These are phyloP conservation scores for Coilia nasus DNA, from an alignment of 2,797 vertebrate species.

Conservation along the genomic window DNA sequence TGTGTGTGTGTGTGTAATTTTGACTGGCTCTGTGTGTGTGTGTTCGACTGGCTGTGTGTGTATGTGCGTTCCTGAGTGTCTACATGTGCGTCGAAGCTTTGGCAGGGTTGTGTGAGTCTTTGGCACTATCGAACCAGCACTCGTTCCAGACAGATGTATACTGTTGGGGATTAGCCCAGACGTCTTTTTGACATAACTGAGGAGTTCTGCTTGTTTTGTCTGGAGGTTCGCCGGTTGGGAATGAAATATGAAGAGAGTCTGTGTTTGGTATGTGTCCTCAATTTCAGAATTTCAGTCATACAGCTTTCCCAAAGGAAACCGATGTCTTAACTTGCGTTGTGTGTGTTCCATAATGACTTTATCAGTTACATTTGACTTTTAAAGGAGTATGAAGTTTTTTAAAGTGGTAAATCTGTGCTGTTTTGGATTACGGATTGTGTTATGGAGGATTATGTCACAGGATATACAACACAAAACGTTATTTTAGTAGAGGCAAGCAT, in stretches of 20 bases:
- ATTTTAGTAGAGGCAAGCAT: no score
- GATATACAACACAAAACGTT: no score
- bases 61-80: not conserved
- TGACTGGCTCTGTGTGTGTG: no score
- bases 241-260: conserved; percentile 2
- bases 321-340: not conserved
- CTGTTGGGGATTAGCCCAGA: not conserved
- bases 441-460: no score
- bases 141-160: not conserved
- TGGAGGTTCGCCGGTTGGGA: not conserved
- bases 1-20: not conserved
- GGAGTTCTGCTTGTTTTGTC: not conserved
- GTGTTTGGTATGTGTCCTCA: not conserved
- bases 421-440: no score
- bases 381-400: not conserved
- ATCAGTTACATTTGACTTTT: not conserved
- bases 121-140: not conserved
- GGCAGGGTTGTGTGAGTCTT: not conserved
- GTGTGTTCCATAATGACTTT: not conserved
- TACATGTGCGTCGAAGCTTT: not conserved
- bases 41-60: no score
- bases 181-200: not conserved
- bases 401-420: not conserved
- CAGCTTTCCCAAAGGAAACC: not conserved
- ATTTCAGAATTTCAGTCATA: not conserved